A percentile compares a stretch with the other conserved stretches of the same genome.
These are phyloP conservation scores for Lemur catta DNA, from an alignment of 2,797 vertebrate species.

Conservation along the genomic window DNA sequence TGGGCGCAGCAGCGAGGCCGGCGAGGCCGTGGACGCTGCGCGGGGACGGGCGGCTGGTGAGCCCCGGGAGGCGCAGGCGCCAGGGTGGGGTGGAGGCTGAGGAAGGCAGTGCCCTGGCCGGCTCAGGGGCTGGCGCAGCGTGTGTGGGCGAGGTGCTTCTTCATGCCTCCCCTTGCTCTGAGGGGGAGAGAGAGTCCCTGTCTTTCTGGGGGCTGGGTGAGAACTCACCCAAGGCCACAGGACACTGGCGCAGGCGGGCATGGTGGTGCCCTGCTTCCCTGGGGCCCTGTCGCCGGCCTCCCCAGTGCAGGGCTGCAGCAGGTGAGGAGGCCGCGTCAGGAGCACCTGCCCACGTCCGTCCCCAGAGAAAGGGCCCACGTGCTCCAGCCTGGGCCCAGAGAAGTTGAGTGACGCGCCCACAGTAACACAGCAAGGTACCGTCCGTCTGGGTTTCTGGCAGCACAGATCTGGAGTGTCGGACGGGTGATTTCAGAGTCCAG, in stretches of 20 bases:
- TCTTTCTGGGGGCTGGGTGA: neutral
- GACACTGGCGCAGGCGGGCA: neutral
- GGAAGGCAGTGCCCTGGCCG: rapidly evolving
- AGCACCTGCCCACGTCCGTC: neutral
- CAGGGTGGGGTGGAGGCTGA: neutral
- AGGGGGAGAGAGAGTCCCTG: neutral
- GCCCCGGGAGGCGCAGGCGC: no score
- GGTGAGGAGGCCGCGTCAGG: neutral
- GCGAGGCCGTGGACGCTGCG: neutral
- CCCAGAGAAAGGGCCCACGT: neutral
- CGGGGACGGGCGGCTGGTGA: neutral
- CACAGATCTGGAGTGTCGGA: neutral
- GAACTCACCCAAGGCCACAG: neutral
- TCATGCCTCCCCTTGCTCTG: neutral
- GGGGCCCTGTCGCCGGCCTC: neutral
- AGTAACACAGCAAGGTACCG: neutral
- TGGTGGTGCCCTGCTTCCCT: neutral
- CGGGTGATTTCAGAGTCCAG: neutral
- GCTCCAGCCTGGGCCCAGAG: neutral
- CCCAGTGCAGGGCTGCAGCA: neutral
- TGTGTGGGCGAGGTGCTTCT: rapidly evolving
- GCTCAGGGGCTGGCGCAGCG: no score
- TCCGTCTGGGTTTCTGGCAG: neutral
- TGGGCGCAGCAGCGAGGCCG: neutral
- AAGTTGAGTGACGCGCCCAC: neutral